Evolutionary conservation across 1,140 invertebrate species (phyloP).

Genomic region (Protaetia brevitarsis): DNA sequence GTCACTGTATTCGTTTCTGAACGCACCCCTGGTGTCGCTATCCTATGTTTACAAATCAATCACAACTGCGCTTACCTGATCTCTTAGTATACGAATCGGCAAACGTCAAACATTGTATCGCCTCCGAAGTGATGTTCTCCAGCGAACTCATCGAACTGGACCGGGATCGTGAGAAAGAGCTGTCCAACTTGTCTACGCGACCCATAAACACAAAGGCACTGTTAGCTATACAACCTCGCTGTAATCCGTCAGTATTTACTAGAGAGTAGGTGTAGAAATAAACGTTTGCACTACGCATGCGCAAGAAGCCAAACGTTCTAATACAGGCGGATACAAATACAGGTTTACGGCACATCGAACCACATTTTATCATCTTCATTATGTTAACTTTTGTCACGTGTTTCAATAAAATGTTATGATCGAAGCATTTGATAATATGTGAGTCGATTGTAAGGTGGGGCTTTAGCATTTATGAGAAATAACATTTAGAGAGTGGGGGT

Average conservation of each 20-base stretch:
- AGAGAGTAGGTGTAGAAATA: slow-evolving; percentile 27
- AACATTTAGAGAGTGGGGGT: too few relatives aligned
- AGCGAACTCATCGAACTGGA: slow-evolving; percentile 96
- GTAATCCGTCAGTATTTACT: slow-evolving; percentile 32
- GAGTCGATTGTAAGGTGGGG: too few relatives aligned
- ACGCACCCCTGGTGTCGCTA: too few relatives aligned
- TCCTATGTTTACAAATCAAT: too few relatives aligned
- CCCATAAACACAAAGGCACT: slow-evolving; percentile 57
- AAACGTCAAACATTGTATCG: slow-evolving; percentile 93
- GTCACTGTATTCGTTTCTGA: too few relatives aligned
- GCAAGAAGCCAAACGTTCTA: slow-evolving; percentile 5
- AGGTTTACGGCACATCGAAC: background rate
- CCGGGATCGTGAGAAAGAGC: slow-evolving; percentile 90
- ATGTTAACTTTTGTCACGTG: background rate
- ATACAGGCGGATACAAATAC: background rate
- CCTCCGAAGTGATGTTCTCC: slow-evolving; percentile 94
- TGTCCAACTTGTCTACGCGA: slow-evolving; percentile 92
- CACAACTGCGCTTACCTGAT: slow-evolving; percentile 66
- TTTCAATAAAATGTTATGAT: background rate
- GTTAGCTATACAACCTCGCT: slow-evolving; percentile 26
- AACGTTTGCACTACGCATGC: slow-evolving; percentile 1
- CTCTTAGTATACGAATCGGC: slow-evolving; percentile 94
- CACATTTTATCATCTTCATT: background rate
- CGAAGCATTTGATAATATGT: background rate
- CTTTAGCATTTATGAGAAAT: too few relatives aligned